A percentile compares a stretch with the other conserved stretches of the same genome.
Conservation (phyloP, 2,888 invertebrate genomes). For the Phragmatobia fuliginosa region DNA sequence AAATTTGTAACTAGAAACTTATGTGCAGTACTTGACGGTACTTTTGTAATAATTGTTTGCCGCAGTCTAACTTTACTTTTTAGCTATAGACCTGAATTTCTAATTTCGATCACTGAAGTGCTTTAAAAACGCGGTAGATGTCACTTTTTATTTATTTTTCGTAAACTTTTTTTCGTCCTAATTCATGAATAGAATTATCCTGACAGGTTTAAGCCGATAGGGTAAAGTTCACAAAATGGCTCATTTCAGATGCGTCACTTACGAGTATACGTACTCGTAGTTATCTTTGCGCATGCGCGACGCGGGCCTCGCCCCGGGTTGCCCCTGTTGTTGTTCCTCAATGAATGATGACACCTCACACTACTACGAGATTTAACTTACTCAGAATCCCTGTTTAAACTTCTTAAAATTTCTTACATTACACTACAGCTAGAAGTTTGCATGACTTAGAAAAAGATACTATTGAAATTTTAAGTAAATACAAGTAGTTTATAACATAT, state of each 20-base stretch:
- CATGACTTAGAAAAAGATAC: neutral
- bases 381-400: neutral
- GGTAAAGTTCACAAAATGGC: slow-evolving; percentile 49
- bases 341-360: slow-evolving; percentile 70
- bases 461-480: neutral
- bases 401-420: neutral
- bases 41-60: slow-evolving; percentile 15
- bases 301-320: slow-evolving; percentile 64
- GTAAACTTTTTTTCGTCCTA: neutral
- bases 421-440: neutral
- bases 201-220: slow-evolving; percentile 29
- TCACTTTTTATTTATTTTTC: neutral
- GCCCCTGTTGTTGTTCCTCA: slow-evolving; percentile 59
- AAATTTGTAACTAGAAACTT: neutral
- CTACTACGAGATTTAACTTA: slow-evolving; percentile 10
- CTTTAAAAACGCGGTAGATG: neutral
- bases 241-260: slow-evolving; percentile 37
- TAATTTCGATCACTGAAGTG: slow-evolving; percentile 1
- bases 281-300: slow-evolving; percentile 47
- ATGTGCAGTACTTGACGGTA: slow-evolving; percentile 18
- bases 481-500: neutral
- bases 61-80: slow-evolving; percentile 12
- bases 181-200: slow-evolving; percentile 13
- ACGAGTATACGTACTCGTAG: too few relatives aligned
- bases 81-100: neutral